These are phyloP conservation scores for Dioctria linearis DNA, from an alignment of 2,888 invertebrate genomes.

Conservation along the genomic window DNA sequence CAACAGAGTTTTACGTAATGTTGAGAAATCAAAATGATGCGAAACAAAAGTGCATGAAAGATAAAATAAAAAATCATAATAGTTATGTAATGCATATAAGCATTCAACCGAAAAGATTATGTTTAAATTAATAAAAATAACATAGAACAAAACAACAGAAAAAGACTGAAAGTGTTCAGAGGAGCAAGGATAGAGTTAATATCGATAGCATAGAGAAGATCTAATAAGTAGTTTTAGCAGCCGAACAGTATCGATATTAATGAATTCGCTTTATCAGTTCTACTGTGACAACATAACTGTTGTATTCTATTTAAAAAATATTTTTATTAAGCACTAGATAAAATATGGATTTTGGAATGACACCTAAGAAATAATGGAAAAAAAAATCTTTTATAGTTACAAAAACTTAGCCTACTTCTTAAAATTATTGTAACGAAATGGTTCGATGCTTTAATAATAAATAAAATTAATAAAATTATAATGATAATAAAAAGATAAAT, in stretches of 20 bases:
- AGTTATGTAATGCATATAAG: constrained; percentile 17
- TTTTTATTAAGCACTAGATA: no score
- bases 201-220: constrained; percentile 46
- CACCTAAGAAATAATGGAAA: no score
- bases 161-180: background rate
- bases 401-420: no score
- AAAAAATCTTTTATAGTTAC: no score
- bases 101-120: constrained; percentile 38
- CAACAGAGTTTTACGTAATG: background rate
- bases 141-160: background rate
- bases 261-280: no score
- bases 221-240: constrained; percentile 23
- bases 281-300: no score
- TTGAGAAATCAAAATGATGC: constrained; percentile 13
- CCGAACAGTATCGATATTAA: constrained; percentile 13
- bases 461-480: no score
- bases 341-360: no score
- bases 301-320: no score
- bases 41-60: constrained; percentile 39
- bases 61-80: background rate
- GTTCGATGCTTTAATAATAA: no score
- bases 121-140: background rate
- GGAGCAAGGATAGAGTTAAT: background rate
- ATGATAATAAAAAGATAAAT: no score
- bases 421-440: no score